Conservation (phyloP, 2,888 invertebrate genomes). For the Timema podura region DNA sequence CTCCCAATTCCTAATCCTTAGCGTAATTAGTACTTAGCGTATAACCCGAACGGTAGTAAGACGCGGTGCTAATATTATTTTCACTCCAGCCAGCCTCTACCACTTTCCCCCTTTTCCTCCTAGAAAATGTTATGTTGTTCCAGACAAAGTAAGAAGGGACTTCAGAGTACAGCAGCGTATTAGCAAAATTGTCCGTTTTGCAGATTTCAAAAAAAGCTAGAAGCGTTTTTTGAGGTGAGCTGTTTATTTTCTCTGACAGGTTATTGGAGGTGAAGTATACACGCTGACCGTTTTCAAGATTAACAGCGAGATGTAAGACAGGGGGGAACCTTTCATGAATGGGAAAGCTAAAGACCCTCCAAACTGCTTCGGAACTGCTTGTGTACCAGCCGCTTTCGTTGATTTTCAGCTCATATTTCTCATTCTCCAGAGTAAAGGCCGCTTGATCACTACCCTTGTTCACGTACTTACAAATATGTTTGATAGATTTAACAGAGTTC, state of each 20-base stretch:
- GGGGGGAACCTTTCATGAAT: constrained; percentile 12
- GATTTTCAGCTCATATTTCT: constrained; percentile 31
- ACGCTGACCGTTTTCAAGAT: constrained; percentile 31
- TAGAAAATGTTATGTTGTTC: constrained; percentile 25
- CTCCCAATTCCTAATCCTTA: too few relatives aligned
- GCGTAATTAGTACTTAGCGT: too few relatives aligned
- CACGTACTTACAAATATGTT: constrained; percentile 33
- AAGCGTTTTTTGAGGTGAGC: constrained; percentile 37
- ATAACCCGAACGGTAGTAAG: too few relatives aligned
- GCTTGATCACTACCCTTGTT: constrained; percentile 33
- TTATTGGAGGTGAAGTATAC: too few relatives aligned
- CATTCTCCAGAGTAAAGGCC: constrained; percentile 23
- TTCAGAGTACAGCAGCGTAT: constrained; percentile 39
- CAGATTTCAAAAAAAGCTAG: constrained; percentile 41
- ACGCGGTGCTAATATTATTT: too few relatives aligned
- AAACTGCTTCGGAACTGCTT: constrained; percentile 29
- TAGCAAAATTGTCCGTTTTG: constrained; percentile 39
- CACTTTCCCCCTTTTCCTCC: constrained; percentile 30
- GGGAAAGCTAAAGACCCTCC: constrained; percentile 31
- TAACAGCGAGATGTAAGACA: constrained; percentile 17
- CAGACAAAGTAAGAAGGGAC: constrained; percentile 37
- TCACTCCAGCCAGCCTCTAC: too few relatives aligned
- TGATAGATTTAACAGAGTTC: constrained; percentile 4
- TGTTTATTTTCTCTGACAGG: constrained; percentile 19
- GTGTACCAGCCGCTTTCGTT: constrained; percentile 33